phyloP scores from a whole-genome alignment of 2,888 invertebrate genomes.

The Gandaritis pyraliata region DNA sequence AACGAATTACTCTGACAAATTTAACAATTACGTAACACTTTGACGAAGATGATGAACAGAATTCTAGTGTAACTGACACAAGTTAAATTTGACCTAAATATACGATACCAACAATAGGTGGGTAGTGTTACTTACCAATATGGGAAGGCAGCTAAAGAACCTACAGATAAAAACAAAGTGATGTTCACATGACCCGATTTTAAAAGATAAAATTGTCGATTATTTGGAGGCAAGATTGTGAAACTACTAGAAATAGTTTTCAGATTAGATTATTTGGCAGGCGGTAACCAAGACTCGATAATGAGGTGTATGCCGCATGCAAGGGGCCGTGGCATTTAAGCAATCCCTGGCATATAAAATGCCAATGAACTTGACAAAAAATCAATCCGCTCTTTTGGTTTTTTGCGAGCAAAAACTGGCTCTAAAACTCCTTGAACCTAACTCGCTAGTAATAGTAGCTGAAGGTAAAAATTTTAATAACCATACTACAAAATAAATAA shows the following conservation, averaged over 20 bases:
- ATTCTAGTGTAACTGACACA: too few relatives aligned
- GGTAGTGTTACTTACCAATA: too few relatives aligned
- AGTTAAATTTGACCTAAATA: too few relatives aligned
- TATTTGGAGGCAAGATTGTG: slow-evolving; percentile 27
- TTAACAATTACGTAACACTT: slow-evolving; percentile 18
- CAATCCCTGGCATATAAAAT: slow-evolving; percentile 21
- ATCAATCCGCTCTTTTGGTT: slow-evolving; percentile 9
- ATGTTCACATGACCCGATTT: slow-evolving; percentile 27
- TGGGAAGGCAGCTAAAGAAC: not conserved
- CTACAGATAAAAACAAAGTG: not conserved
- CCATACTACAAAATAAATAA: not conserved
- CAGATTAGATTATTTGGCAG: slow-evolving; percentile 20
- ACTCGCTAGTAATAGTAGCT: too few relatives aligned
- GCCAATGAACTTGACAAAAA: slow-evolving; percentile 39
- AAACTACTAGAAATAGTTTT: slow-evolving; percentile 30
- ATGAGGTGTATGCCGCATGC: slow-evolving; percentile 15
- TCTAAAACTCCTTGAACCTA: too few relatives aligned
- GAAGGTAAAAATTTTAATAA: too few relatives aligned
- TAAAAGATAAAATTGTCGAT: slow-evolving; percentile 32
- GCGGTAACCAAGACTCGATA: slow-evolving; percentile 15
- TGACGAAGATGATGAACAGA: slow-evolving; percentile 4
- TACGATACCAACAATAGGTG: too few relatives aligned
- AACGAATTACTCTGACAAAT: slow-evolving; percentile 13
- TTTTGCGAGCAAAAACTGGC: slow-evolving; percentile 7
- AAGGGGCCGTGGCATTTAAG: slow-evolving; percentile 23